Percentiles rank a stretch among this genome's conserved stretches.
Evolutionary conservation across 2,113 vertebrate genomes (phyloP).

Genomic region (Myotis brandtii): DNA sequence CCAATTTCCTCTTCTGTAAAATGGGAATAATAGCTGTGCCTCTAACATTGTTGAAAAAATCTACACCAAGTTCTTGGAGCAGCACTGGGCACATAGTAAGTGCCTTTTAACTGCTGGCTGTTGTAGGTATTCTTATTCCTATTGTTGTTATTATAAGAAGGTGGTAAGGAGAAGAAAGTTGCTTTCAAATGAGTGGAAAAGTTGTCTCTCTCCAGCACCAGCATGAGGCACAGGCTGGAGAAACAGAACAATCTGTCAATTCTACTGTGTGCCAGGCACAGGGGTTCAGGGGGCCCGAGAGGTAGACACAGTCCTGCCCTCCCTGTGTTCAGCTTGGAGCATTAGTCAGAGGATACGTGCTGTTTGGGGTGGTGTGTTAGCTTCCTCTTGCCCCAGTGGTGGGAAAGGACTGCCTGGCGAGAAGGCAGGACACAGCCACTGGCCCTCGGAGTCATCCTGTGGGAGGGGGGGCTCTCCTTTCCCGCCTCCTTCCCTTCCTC

Average conservation of each 20-base stretch:
- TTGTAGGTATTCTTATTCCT: not conserved
- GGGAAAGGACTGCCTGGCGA: not conserved
- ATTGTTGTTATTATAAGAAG: not conserved
- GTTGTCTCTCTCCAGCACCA: not conserved
- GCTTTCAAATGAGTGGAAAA: not conserved
- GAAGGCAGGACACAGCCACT: not conserved
- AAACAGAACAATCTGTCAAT: not conserved
- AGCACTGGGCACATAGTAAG: not conserved
- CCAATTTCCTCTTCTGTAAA: not conserved
- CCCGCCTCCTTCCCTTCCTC: fast-evolving
- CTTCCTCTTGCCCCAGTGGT: not conserved
- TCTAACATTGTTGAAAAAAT: not conserved
- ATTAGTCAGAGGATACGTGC: not conserved
- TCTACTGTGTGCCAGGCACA: not conserved
- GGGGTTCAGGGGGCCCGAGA: not conserved
- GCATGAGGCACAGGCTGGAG: not conserved
- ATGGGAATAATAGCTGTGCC: not conserved
- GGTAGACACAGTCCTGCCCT: not conserved
- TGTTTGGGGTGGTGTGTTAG: not conserved
- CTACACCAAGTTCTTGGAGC: not conserved
- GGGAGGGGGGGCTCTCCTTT: not conserved
- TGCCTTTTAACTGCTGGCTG: not conserved
- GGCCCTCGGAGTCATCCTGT: not conserved
- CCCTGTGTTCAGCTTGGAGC: not conserved
- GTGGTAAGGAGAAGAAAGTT: not conserved